Evolutionary conservation across 92 coral and sea anemone genomes (phyloP), one percentile per base, ranked within the genome.

Genomic region (Bergia sp.): DNA sequence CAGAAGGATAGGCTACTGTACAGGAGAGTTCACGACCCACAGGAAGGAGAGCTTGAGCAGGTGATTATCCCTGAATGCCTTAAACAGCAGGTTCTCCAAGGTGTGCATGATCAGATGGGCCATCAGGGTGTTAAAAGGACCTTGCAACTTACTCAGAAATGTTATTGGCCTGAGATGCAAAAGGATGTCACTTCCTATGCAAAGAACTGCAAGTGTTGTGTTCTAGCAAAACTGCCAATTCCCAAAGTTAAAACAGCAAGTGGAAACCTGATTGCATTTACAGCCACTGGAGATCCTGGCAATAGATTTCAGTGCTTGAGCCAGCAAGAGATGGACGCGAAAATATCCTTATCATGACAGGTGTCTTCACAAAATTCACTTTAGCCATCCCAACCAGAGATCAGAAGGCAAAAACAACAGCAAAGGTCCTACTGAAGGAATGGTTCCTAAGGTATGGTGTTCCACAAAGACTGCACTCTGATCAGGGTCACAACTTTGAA

Each of bases 11-110:
- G 71, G 37, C 9, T 55, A 39, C 49, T 61, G 73, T 82, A 37
- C 76, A 82, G 86, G 73, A 38, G n/a, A 2, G 86, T 82, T n/a
- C 67, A 16, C 11, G 76, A 82, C 39, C 76, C 39, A 82, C 76
- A 64, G 18, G 40, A 82, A 37, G 86, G 86, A 37, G 86, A 61
- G 7, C 7, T 64, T 6, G 42, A 38, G 16, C 86, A 82, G 37
- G 21, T 82, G 2, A 47, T 82, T 15, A 53, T 82, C 5, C 86
- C 86, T 2, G 86, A 82, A 2, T 71, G 44, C 18, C 67, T 82
- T 47, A 82, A 61, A 82, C 29, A 29, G 29, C 29, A 29, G 29
- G 29, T 29, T 29, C 29, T 29, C 29, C 29, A 29, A 29, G 29
- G 29, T 29, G 29, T 29, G 29, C 29, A 29, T 29, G 29, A 37